These are phyloP conservation scores for Herpailurus yagouaroundi DNA, from an alignment of 2,113 vertebrate genomes.

Conservation along the genomic window DNA sequence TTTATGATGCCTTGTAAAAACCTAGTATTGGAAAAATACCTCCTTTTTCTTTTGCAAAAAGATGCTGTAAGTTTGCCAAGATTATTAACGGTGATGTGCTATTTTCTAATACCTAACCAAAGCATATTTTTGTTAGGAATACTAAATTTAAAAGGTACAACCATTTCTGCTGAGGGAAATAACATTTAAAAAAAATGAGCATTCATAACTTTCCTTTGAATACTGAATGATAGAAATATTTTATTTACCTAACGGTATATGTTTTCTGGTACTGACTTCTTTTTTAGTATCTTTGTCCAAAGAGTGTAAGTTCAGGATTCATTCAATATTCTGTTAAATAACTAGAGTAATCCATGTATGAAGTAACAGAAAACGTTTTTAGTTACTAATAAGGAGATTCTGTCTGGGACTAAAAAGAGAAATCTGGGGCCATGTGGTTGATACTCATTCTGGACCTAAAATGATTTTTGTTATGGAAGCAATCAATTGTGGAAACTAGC, in stretches of 20 bases:
- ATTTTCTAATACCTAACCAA: constrained; percentile 16
- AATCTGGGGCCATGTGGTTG: neutral
- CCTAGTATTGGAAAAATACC: neutral
- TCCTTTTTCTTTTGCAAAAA: constrained; percentile 11
- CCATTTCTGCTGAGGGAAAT: neutral
- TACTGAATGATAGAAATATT: neutral
- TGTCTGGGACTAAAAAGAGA: neutral
- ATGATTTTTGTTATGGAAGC: neutral
- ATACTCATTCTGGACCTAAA: constrained; percentile 12
- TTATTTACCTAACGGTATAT: neutral
- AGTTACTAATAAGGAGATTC: neutral
- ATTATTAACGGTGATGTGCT: neutral
- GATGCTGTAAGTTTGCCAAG: neutral
- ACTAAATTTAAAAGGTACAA: neutral
- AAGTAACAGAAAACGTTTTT: neutral
- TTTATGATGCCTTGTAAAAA: constrained; percentile 4
- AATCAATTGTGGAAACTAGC: neutral
- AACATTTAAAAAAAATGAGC: neutral
- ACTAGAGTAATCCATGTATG: neutral
- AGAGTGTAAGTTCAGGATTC: neutral
- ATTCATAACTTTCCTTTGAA: neutral
- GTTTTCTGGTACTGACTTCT: neutral
- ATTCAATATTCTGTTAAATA: neutral
- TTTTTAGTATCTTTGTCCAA: constrained; percentile 3
- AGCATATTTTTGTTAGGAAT: constrained; percentile 34